These are phyloP conservation scores for Cataglyphis rosenhaueri DNA, from an alignment of 2,888 invertebrate species.

Conservation along the genomic window DNA sequence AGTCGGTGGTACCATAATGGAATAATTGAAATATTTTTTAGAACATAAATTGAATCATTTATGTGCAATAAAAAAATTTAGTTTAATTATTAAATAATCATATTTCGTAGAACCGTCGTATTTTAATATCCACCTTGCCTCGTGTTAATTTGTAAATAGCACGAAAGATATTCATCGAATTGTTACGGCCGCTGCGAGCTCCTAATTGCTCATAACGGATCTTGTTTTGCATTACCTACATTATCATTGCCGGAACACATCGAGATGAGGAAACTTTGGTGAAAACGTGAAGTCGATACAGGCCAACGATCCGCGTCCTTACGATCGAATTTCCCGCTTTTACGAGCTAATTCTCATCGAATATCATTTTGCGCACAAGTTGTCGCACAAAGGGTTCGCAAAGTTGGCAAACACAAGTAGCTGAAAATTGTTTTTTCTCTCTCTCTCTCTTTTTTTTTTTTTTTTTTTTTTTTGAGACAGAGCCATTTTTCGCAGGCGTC, in stretches of 20 bases:
- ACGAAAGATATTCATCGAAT: slow-evolving; percentile 30
- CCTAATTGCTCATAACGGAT: slow-evolving; percentile 52
- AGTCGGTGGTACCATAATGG: slow-evolving; percentile 4
- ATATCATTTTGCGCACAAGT: slow-evolving; percentile 13
- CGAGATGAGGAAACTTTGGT: slow-evolving; percentile 30
- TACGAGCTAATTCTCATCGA: slow-evolving; percentile 35
- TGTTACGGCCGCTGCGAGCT: slow-evolving; percentile 14
- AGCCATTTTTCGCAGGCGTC: slow-evolving; percentile 16
- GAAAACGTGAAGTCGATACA: slow-evolving; percentile 31
- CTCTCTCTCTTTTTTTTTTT: not conserved
- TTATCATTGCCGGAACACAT: slow-evolving; percentile 14
- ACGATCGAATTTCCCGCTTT: slow-evolving; percentile 28
- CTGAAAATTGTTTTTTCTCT: not conserved
- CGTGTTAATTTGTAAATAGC: slow-evolving; percentile 29
- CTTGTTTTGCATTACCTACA: slow-evolving; percentile 27
- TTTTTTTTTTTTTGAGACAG: not conserved
- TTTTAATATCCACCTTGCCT: not conserved
- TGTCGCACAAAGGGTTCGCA: slow-evolving; percentile 20
- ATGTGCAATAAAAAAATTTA: not conserved
- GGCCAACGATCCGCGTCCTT: not conserved
- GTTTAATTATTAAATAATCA: not conserved
- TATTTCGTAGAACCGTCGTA: slow-evolving; percentile 3
- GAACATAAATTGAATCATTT: not conserved
- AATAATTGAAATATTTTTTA: slow-evolving; percentile 2
- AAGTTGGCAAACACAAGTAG: slow-evolving; percentile 25